These are phyloP conservation scores for Amblyornis subalaris DNA, from an alignment of 2,113 vertebrate genomes.

Conservation along the genomic window DNA sequence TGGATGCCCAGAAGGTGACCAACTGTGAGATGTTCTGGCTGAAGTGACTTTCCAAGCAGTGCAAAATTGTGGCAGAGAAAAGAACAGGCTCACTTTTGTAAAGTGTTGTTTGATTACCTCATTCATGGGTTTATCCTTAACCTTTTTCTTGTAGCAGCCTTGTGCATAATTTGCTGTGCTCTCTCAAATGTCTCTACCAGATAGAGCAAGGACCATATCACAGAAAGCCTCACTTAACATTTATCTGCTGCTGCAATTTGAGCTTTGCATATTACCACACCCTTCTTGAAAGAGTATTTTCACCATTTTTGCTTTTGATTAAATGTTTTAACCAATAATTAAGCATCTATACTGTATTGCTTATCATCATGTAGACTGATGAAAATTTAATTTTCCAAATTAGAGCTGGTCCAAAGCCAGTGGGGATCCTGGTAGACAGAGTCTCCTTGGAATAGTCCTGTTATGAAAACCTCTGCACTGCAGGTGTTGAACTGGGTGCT, in stretches of 20 bases:
- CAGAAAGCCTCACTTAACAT: background rate
- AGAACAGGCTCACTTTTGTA: background rate
- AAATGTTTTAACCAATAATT: background rate
- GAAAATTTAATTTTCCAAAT: background rate
- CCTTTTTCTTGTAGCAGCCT: background rate
- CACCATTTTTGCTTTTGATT: background rate
- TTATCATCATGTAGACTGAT: background rate
- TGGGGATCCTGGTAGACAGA: background rate
- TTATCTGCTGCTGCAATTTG: background rate
- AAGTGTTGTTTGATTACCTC: background rate
- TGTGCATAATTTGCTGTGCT: background rate
- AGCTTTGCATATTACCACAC: background rate
- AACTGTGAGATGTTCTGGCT: background rate
- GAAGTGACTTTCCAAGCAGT: background rate
- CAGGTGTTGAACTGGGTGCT: background rate
- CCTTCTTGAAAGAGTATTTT: background rate
- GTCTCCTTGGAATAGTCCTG: background rate
- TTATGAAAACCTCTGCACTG: background rate
- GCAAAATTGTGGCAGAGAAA: background rate
- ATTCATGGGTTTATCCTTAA: background rate
- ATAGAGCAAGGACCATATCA: background rate
- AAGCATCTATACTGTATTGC: background rate
- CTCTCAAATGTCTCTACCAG: background rate
- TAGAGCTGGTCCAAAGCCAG: background rate
- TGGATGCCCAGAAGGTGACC: background rate